phyloP scores from a whole-genome alignment of 2,113 vertebrate genomes.

The Myocastor coypus region DNA sequence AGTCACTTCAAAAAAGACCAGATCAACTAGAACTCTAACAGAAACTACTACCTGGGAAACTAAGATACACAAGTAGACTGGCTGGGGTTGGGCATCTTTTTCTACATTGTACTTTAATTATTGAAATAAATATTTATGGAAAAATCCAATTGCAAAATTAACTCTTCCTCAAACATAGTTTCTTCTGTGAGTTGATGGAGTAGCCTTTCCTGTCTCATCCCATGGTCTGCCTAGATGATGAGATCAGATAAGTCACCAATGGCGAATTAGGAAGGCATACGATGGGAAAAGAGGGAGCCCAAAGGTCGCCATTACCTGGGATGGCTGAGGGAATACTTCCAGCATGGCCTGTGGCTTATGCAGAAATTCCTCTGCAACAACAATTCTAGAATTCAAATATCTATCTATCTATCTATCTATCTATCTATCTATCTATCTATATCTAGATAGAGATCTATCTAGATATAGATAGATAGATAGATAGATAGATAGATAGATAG shows the following conservation, averaged over 20 bases:
- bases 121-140: conserved; percentile 14
- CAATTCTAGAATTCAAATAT: background rate
- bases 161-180: background rate
- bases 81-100: background rate
- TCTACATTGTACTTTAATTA: background rate
- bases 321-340: background rate
- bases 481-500: no score
- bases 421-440: no score
- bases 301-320: background rate
- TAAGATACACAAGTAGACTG: background rate
- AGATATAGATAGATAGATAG: no score
- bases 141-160: background rate
- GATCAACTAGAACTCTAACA: background rate
- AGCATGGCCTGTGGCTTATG: background rate
- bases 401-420: no score
- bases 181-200: background rate
- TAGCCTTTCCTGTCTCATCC: background rate
- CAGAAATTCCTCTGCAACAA: background rate
- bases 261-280: background rate
- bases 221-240: background rate
- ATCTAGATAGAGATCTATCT: no score
- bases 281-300: background rate
- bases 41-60: background rate
- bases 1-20: background rate
- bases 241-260: background rate